phyloP scores from a whole-genome alignment of 2,888 invertebrate species.

The Lasius platythorax region DNA sequence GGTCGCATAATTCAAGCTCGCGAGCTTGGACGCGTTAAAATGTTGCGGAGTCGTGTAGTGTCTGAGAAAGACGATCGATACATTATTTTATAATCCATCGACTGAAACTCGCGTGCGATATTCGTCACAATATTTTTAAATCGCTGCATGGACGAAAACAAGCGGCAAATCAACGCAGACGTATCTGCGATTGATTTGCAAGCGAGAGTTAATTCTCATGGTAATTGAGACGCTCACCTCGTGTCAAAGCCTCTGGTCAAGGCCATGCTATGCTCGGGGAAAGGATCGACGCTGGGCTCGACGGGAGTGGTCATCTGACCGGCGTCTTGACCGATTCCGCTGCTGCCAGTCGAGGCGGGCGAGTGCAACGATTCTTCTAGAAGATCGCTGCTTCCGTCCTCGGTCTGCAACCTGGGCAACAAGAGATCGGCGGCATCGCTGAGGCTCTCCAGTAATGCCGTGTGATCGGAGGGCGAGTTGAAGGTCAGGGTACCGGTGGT shows the following conservation, averaged over 20 bases:
- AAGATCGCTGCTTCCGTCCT: constrained; percentile 89
- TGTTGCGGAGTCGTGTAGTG: constrained; percentile 83
- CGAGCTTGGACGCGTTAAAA: constrained; percentile 79
- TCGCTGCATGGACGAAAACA: background rate
- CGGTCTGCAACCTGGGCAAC: constrained; percentile 90
- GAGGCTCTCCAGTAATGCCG: constrained; percentile 91
- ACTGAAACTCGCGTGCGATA: background rate
- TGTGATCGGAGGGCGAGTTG: constrained; percentile 92
- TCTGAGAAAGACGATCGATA: constrained; percentile 66
- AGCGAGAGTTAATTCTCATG: constrained; percentile 25
- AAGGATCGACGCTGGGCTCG: constrained; percentile 90
- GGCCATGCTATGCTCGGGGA: constrained; percentile 91
- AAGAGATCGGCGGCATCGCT: constrained; percentile 94
- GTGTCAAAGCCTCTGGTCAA: constrained; percentile 80
- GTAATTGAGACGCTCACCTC: constrained; percentile 67
- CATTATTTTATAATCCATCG: background rate
- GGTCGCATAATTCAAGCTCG: constrained; percentile 78
- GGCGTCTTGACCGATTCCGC: constrained; percentile 81
- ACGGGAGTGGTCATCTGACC: constrained; percentile 88
- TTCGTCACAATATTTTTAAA: background rate
- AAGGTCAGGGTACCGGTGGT: constrained; percentile 94
- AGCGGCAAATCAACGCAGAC: background rate
- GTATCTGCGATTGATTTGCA: background rate
- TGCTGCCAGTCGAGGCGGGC: constrained; percentile 87
- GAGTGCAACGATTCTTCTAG: constrained; percentile 91